These are phyloP conservation scores for Aporophyla nigra DNA, from an alignment of 2,888 invertebrate genomes.

Conservation along the genomic window DNA sequence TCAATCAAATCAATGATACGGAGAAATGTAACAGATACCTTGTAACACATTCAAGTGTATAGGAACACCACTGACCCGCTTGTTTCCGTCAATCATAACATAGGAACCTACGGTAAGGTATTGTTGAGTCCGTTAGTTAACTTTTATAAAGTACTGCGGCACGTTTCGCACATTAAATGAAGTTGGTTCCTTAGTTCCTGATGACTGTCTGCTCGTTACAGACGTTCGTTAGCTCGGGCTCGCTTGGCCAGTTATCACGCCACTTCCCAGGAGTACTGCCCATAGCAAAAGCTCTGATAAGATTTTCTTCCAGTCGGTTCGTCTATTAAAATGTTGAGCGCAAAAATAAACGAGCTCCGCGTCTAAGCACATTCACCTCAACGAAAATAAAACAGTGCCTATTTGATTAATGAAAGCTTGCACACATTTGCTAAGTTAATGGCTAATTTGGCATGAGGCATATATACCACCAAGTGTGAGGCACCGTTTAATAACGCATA, in stretches of 20 bases:
- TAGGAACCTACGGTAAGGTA: slow-evolving; percentile 55
- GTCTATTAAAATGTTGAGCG: slow-evolving; percentile 21
- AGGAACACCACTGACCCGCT: slow-evolving; percentile 73
- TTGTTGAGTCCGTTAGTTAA: slow-evolving; percentile 64
- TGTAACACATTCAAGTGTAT: slow-evolving; percentile 63
- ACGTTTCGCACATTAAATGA: slow-evolving; percentile 62
- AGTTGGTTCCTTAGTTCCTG: slow-evolving; percentile 57
- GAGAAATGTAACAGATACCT: slow-evolving; percentile 72
- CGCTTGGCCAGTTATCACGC: slow-evolving; percentile 41
- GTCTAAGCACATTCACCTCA: slow-evolving; percentile 13
- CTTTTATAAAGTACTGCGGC: slow-evolving; percentile 54
- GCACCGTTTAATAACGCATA: slow-evolving; percentile 47
- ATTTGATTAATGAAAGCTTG: slow-evolving; percentile 30
- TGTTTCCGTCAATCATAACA: slow-evolving; percentile 79
- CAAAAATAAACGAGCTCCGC: slow-evolving; percentile 36
- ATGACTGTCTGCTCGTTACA: slow-evolving; percentile 61
- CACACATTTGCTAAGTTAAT: slow-evolving; percentile 32
- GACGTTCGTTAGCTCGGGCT: slow-evolving; percentile 40
- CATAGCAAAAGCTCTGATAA: slow-evolving; percentile 12
- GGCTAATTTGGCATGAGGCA: slow-evolving; percentile 30
- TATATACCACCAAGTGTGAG: slow-evolving; percentile 35
- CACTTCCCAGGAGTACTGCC: slow-evolving; percentile 19
- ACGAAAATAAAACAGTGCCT: slow-evolving; percentile 32
- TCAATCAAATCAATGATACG: slow-evolving; percentile 69
- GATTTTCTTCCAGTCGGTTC: slow-evolving; percentile 30